These are phyloP conservation scores for Herpailurus yagouaroundi DNA, from an alignment of 2,113 vertebrate species.

Conservation along the genomic window DNA sequence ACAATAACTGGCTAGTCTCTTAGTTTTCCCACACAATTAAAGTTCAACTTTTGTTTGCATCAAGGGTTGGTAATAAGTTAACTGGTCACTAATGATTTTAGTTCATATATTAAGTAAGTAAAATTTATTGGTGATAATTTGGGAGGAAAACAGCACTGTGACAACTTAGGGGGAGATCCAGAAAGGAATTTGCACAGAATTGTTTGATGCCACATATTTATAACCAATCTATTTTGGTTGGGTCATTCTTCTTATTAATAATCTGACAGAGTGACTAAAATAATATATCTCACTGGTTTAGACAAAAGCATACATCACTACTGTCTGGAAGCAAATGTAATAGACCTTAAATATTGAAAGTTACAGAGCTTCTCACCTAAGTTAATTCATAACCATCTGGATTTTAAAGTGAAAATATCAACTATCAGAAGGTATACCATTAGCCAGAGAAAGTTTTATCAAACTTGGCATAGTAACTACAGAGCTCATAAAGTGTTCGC, in stretches of 20 bases:
- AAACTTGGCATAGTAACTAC: not conserved
- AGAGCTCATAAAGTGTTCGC: not conserved
- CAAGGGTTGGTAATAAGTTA: not conserved
- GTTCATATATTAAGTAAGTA: not conserved
- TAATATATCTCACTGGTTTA: not conserved
- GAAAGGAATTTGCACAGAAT: not conserved
- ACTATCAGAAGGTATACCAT: not conserved
- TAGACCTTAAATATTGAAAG: not conserved
- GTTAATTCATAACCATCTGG: not conserved
- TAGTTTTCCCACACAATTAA: not conserved
- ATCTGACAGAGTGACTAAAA: not conserved
- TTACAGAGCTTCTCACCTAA: not conserved
- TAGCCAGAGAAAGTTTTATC: not conserved
- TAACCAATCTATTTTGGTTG: not conserved
- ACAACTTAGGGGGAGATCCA: not conserved
- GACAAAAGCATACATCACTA: not conserved
- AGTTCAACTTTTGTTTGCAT: not conserved
- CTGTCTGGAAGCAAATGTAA: not conserved
- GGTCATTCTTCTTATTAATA: not conserved
- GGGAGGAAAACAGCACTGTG: not conserved
- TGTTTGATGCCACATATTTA: not conserved
- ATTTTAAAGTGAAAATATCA: slow-evolving; percentile 8
- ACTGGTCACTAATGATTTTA: not conserved
- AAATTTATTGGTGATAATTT: not conserved
- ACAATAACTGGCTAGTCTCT: not conserved